A percentile compares a stretch with the other conserved stretches of the same genome.
Evolutionary conservation across 2,888 invertebrate genomes (phyloP).

Genomic region (Sarcophaga carnaria): DNA sequence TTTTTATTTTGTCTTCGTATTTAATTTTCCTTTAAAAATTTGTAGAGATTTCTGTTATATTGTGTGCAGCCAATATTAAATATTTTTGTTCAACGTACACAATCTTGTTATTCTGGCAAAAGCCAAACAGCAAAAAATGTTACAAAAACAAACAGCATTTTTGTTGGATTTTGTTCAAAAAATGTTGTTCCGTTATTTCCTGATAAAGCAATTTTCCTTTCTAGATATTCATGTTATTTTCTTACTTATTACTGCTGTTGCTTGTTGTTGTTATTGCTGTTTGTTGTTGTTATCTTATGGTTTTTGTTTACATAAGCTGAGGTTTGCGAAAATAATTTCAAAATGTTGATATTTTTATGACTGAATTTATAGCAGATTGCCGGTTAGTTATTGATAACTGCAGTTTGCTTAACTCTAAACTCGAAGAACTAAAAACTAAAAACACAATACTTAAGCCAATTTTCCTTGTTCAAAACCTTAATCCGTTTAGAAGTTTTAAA

Average conservation of each 20-base stretch:
- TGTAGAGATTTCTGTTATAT: neutral
- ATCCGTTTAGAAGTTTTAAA: conserved; percentile 6
- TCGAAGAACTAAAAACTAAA: neutral
- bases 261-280: neutral
- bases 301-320: conserved; percentile 24
- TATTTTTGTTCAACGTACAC: neutral
- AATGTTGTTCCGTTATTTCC: conserved; percentile 44
- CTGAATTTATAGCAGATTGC: conserved; percentile 37
- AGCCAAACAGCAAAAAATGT: neutral
- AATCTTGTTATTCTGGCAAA: neutral
- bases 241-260: neutral
- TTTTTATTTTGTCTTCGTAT: neutral
- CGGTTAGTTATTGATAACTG: conserved; percentile 38
- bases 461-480: neutral
- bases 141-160: neutral
- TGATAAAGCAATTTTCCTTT: conserved; percentile 46
- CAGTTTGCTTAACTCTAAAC: conserved; percentile 30
- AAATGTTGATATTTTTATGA: conserved; percentile 43
- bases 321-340: conserved; percentile 52
- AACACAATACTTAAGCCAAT: conserved; percentile 3
- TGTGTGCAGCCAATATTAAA: conserved; percentile 3
- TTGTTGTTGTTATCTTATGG: neutral
- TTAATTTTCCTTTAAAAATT: conserved; percentile 22
- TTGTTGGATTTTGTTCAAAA: conserved; percentile 46
- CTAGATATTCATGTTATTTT: conserved; percentile 19